Base-by-base conservation (phyloP, 2,888 invertebrate species). In the Erebia aethiops region DNA sequence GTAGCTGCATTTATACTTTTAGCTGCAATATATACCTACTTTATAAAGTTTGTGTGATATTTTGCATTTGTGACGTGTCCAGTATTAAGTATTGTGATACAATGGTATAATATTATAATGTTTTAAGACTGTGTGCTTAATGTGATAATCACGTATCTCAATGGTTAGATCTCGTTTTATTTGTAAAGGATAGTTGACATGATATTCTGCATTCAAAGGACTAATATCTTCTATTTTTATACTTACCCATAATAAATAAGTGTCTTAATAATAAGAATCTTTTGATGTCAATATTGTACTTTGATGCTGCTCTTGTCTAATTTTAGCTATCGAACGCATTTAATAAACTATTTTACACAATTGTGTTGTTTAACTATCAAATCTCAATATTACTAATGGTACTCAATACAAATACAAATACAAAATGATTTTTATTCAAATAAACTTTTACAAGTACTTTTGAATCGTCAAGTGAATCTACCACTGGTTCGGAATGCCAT, bases 11-110 rank as follows among this genome's bases (percentile, higher is more conserved):
- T 57, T 35, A 11, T 7, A 67, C 49, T 58, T 58, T 49, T 67
- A 46, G 52, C 61, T 60, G 51, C 14, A 61, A 18, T 61, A 61
- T 67, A 13, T 60, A 49, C 13, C 3, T 52, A 18, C 26, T 0
- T 56, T 21, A 21, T 61, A 67, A 51, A 13, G 60, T 61, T 75
- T 74, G 84, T 85, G 87, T 86, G 85, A 86, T 87, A 83, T 82
- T 80, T 80, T 78, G 73, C 75, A 82, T 84, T 83, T 83, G 78
- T 79, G 80, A 85, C 81, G 76, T 82, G 82, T 82, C 81, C 87
- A 88, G 88, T 88, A 88, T 88, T 88, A 87, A 75, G 78, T 79
- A 81, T 83, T 81, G 79, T 80, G 78, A 80, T 81, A 77, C 77
- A 78, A 76, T 73, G 72, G 72, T 77, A 76, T 77, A 76, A 74